Conservation (phyloP, 2,797 vertebrate genomes). For the Carduelis carduelis region DNA sequence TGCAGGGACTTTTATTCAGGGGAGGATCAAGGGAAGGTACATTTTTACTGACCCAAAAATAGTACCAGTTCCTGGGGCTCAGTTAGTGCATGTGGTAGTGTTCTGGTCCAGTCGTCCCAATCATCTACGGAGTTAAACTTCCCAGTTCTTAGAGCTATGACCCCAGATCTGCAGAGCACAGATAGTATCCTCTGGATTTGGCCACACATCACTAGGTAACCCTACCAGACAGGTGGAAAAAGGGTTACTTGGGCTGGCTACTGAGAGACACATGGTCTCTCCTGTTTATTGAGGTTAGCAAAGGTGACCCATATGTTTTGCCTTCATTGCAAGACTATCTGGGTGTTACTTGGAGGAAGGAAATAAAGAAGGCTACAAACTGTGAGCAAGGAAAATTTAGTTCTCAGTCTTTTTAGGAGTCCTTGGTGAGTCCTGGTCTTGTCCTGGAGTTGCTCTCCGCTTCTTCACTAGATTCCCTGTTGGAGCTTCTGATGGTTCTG, state of each 20-base stretch:
- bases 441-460: neutral
- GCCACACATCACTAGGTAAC: neutral
- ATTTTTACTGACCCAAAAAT: neutral
- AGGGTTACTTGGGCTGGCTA: neutral
- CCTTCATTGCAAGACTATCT: neutral
- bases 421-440: neutral
- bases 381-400: neutral
- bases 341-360: neutral
- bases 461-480: neutral
- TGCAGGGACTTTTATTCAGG: neutral
- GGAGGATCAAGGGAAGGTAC: neutral
- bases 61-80: neutral
- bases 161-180: neutral
- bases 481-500: neutral
- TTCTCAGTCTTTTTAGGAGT: neutral
- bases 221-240: neutral
- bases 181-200: neutral
- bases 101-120: neutral
- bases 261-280: neutral
- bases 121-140: neutral
- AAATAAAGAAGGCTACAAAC: neutral
- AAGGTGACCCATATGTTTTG: neutral
- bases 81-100: neutral
- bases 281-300: neutral
- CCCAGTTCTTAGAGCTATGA: neutral